phyloP scores from a whole-genome alignment of 1,140 invertebrate species.

The Brachionus angularis region DNA sequence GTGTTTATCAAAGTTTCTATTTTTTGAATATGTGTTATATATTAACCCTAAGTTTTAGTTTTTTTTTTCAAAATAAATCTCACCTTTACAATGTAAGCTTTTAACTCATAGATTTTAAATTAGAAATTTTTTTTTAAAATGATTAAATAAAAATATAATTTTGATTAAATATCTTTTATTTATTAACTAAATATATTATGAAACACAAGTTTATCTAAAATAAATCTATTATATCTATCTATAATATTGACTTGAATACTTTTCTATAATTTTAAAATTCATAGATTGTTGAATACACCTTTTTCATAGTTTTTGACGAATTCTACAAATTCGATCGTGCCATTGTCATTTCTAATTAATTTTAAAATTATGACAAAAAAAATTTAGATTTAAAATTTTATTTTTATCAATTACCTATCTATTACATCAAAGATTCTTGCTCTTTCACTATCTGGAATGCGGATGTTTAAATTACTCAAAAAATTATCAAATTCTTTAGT shows the following conservation, averaged over 20 bases:
- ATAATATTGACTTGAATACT: neutral
- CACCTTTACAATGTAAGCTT: no score
- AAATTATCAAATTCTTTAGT: slow-evolving; percentile 25
- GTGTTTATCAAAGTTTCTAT: no score
- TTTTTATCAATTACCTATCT: slow-evolving; percentile 4
- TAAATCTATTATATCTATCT: neutral
- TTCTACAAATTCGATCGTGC: slow-evolving; percentile 39
- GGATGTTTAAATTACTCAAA: slow-evolving; percentile 8
- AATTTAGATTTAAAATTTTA: neutral
- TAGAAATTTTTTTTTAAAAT: no score
- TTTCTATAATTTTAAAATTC: neutral
- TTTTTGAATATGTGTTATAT: no score
- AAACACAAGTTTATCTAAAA: neutral
- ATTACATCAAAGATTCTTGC: slow-evolving; percentile 5
- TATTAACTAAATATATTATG: no score
- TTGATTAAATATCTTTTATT: no score
- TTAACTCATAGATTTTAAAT: no score
- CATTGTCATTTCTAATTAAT: slow-evolving; percentile 25
- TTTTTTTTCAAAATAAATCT: no score
- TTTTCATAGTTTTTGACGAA: slow-evolving; percentile 41
- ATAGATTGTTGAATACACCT: slow-evolving; percentile 19
- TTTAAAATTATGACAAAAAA: neutral
- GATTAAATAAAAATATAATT: no score
- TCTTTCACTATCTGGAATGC: slow-evolving; percentile 23
- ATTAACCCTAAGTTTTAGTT: no score